Conservation (phyloP, 1,140 invertebrate species). For the Orchestia grillus region DNA sequence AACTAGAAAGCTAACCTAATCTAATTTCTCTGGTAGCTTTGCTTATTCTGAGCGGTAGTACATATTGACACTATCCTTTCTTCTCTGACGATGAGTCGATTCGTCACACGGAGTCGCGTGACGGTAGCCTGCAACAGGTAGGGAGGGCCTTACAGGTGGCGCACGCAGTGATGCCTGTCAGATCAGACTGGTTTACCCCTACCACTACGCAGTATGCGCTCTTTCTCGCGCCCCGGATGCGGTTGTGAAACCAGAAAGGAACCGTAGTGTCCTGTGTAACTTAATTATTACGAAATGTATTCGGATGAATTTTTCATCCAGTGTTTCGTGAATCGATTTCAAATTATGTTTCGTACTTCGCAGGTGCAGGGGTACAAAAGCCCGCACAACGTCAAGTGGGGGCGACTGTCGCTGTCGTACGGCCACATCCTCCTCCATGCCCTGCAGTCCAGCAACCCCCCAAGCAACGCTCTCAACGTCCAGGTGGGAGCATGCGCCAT, state of each 20-base stretch:
- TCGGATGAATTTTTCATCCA: too few species aligned
- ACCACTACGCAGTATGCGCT: background rate
- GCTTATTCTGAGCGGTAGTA: too few species aligned
- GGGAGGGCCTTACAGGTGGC: too few species aligned
- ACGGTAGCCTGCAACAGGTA: background rate
- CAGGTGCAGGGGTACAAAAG: constrained; percentile 30
- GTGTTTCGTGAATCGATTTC: too few species aligned
- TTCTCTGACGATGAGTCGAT: background rate
- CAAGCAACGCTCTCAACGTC: constrained; percentile 40
- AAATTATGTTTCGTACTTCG: background rate
- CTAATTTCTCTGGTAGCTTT: too few species aligned
- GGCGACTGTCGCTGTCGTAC: constrained; percentile 23
- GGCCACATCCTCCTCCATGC: constrained; percentile 58
- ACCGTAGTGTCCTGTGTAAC: too few species aligned
- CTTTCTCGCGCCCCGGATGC: too few species aligned
- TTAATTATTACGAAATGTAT: too few species aligned
- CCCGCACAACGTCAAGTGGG: constrained; percentile 24
- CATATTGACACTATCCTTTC: too few species aligned
- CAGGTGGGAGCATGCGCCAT: constrained; percentile 3
- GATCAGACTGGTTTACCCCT: background rate
- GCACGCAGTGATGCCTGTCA: background rate
- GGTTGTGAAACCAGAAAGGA: too few species aligned
- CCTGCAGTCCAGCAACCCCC: constrained; percentile 42
- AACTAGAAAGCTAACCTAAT: too few species aligned
- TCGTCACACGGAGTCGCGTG: background rate